Evolutionary conservation across 2,888 invertebrate species (phyloP), one percentile per base, ranked within the genome.

Genomic region (Luperina testacea): DNA sequence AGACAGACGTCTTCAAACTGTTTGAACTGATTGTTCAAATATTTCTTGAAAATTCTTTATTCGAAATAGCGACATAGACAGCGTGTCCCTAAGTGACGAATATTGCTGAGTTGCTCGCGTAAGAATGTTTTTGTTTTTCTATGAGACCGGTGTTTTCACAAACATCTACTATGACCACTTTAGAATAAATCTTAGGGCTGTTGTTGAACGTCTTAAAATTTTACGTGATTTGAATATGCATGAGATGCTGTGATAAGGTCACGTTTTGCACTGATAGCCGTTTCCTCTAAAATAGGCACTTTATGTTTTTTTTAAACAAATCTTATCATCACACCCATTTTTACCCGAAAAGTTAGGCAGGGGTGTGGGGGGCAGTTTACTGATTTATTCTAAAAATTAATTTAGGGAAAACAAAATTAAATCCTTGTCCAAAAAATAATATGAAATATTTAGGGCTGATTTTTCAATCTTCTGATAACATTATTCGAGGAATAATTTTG

Each of bases 161-260:
- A 81, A 65, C 48, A 45, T 83, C 59, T 38, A 38, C 20, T 78
- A 45, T 79, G 51, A 38, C 65, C 59, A 79, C 65, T 84, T 72
- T 67, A 70, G 61, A 84, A 85, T 84, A 77, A 75, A 84, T 77
- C 69, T 71, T 71, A 27, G 51, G 57, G 67, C 70, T 84, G 75
- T 80, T 82, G 74, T 81, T 81, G 75, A 81, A 63, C 67, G 73
- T 82, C 82, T 88, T 84, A 84, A 86, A 85, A 84, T 84, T 78
- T 78, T 81, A 82, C 85, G 81, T 86, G 87, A 81, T 86, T 86
- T 80, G 88, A 88, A 88, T 88, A 68, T 13, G n/a, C n/a, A 59
- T 61, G 75, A 74, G 38, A 53, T 70, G 53, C 45, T 7, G 24
- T 24, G 51, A 85, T 57, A 69, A 75, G 73, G 80, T 83, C 83